phyloP scores from a whole-genome alignment of 2,797 vertebrate genomes.

The Enteromius trimaculatus region DNA sequence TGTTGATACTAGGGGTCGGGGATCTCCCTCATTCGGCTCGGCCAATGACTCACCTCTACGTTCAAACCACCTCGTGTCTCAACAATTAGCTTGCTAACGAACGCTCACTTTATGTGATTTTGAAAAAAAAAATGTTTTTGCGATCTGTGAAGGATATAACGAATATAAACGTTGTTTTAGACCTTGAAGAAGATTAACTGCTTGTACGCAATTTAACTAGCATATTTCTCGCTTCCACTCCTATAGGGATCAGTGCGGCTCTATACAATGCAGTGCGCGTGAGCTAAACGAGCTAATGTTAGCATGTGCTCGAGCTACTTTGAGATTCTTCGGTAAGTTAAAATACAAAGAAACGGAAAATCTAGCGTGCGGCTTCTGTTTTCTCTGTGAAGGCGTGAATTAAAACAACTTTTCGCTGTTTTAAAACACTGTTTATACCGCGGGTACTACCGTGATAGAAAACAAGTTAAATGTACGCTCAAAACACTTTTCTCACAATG shows the following conservation, averaged over 20 bases:
- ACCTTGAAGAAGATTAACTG: not conserved
- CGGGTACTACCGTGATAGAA: not conserved
- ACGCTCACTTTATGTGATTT: slow-evolving; percentile 40
- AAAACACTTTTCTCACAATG: slow-evolving; percentile 27
- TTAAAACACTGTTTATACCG: not conserved
- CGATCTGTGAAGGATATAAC: too few species aligned
- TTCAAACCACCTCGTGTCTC: slow-evolving; percentile 83
- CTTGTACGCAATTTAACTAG: slow-evolving; percentile 64
- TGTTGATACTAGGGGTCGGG: slow-evolving; percentile 59
- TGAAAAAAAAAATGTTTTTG: not conserved
- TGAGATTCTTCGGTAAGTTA: slow-evolving; percentile 72
- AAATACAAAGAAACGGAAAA: slow-evolving; percentile 53
- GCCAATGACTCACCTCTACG: slow-evolving; percentile 82
- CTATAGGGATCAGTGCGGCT: slow-evolving; percentile 40
- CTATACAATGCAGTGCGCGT: slow-evolving; percentile 66
- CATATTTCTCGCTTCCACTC: slow-evolving; percentile 60
- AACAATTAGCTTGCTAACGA: slow-evolving; percentile 76
- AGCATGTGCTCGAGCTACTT: slow-evolving; percentile 78
- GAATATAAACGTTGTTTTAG: not conserved
- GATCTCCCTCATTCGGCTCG: slow-evolving; percentile 74
- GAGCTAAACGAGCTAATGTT: slow-evolving; percentile 83
- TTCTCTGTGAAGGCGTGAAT: not conserved
- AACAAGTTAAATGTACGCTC: slow-evolving; percentile 39
- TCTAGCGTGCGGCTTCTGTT: not conserved
- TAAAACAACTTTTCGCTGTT: slow-evolving; percentile 18